Evolutionary conservation across 2,888 invertebrate genomes (phyloP).

Genomic region (Sthenelais limicola): DNA sequence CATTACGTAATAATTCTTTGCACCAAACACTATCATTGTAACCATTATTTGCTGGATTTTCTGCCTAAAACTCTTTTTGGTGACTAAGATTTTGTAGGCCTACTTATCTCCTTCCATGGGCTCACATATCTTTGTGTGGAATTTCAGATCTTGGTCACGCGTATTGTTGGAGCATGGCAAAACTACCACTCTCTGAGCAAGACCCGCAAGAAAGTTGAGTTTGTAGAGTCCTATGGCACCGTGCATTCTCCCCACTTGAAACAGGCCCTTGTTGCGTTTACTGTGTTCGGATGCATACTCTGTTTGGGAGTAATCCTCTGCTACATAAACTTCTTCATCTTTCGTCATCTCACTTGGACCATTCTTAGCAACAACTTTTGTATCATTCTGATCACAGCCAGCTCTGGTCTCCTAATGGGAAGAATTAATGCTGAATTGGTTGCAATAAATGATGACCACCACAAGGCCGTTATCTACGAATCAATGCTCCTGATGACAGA

Average conservation of each 20-base stretch:
- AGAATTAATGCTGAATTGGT: conserved; percentile 5
- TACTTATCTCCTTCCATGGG: not conserved
- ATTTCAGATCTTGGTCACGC: conserved; percentile 7
- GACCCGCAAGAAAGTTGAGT: conserved; percentile 12
- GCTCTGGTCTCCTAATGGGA: not conserved
- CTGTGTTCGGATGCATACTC: not conserved
- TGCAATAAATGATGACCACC: conserved; percentile 31
- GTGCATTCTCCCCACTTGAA: not conserved
- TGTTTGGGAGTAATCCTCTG: not conserved
- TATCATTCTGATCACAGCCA: conserved; percentile 15
- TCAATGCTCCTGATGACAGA: conserved; percentile 38
- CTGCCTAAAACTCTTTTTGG: too few species aligned
- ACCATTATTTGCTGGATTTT: too few species aligned
- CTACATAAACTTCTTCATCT: conserved; percentile 18
- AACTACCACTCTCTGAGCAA: conserved; percentile 25
- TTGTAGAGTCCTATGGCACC: not conserved
- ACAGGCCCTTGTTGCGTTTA: not conserved
- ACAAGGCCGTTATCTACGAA: conserved; percentile 42
- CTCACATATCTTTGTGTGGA: not conserved
- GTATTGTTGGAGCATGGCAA: not conserved
- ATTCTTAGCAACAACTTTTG: conserved; percentile 43
- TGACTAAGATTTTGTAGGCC: too few species aligned
- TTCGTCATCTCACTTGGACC: conserved; percentile 42
- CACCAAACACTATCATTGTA: too few species aligned
- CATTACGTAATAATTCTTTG: too few species aligned